A percentile compares a stretch with the other conserved stretches of the same genome.
These are phyloP conservation scores for Calameuta pallipes DNA, from an alignment of 2,888 invertebrate species.

Conservation along the genomic window DNA sequence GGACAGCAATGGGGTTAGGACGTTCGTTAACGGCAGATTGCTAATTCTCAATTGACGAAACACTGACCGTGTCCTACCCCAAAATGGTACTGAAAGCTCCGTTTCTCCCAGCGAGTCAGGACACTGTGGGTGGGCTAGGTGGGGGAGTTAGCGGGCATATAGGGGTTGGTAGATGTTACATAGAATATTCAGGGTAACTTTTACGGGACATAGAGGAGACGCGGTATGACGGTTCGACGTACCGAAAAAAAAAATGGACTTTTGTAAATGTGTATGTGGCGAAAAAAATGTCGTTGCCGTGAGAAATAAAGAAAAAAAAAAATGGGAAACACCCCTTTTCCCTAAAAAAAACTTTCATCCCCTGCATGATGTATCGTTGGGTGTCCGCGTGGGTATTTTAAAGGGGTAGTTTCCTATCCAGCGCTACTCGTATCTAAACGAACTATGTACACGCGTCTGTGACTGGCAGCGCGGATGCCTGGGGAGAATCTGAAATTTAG, in stretches of 20 bases:
- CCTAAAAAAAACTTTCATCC: no score
- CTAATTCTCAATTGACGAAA: constrained; percentile 31
- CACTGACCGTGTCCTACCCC: constrained; percentile 1
- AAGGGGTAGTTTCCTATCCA: neutral
- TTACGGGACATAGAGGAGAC: neutral
- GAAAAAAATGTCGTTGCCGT: neutral
- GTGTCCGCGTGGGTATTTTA: neutral
- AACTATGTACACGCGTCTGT: neutral
- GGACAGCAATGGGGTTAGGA: constrained; percentile 25
- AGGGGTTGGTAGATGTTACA: neutral
- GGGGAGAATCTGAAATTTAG: constrained; percentile 31
- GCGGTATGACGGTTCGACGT: neutral
- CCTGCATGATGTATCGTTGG: no score
- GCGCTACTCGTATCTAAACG: neutral
- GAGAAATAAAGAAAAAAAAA: no score
- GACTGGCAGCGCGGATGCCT: neutral
- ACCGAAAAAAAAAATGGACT: neutral
- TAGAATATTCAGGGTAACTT: neutral
- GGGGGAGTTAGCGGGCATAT: neutral
- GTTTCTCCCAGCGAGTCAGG: neutral
- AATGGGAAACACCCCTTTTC: no score
- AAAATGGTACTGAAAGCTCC: neutral
- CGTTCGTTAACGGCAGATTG: constrained; percentile 35
- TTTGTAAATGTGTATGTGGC: neutral
- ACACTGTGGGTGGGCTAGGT: neutral